Conservation (phyloP, 2,797 vertebrate genomes). For the Rhabdomys pumilio region DNA sequence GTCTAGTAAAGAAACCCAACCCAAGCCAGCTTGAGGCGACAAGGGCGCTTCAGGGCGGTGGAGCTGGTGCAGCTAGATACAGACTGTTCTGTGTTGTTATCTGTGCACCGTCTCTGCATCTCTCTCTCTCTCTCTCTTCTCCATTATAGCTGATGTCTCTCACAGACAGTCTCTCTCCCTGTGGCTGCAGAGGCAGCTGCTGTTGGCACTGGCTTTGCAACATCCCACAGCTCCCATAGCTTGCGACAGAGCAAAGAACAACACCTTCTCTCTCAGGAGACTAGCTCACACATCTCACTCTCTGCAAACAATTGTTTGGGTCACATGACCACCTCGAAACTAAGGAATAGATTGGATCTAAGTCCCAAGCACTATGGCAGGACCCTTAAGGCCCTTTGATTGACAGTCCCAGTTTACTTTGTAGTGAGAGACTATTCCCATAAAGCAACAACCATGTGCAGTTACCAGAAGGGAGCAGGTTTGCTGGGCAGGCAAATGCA, state of each 20-base stretch:
- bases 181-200: background rate
- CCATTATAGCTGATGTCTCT: background rate
- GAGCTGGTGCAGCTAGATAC: background rate
- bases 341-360: background rate
- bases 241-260: slow-evolving; percentile 48
- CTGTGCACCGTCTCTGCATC: background rate
- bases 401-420: slow-evolving; percentile 1
- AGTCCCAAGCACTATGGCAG: background rate
- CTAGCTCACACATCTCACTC: background rate
- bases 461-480: slow-evolving; percentile 79
- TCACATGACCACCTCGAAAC: background rate
- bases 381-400: slow-evolving; percentile 51
- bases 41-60: background rate
- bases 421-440: slow-evolving; percentile 66
- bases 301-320: background rate
- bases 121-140: background rate
- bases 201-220: background rate
- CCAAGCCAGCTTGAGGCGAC: background rate
- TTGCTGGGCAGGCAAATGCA: slow-evolving; percentile 53
- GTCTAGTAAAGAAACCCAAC: slow-evolving; percentile 21
- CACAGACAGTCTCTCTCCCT: background rate
- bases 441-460: slow-evolving; percentile 61
- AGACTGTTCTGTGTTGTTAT: background rate
- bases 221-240: slow-evolving; percentile 4
- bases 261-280: background rate